Evolutionary conservation across 2,113 vertebrate genomes (phyloP), one percentile per base, ranked within the genome.

Genomic region (Pipra filicauda): DNA sequence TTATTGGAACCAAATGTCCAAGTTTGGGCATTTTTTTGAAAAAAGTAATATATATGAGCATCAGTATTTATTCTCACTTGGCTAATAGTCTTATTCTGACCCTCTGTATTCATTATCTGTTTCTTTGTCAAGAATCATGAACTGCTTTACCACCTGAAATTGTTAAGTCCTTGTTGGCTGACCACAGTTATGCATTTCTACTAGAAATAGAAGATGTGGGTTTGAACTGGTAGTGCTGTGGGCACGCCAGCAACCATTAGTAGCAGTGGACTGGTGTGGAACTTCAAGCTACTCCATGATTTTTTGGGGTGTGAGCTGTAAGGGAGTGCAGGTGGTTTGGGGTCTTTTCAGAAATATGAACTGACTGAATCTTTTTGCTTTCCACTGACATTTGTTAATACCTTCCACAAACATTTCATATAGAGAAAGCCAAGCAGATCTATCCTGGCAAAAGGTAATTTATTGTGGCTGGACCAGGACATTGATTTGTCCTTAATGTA

Each of bases 401-500:
- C 48, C 35, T 88, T 62, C 39, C 59, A 46, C 18, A 91, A 89
- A 55, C 49, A 55, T 94, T 91, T 90, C 52, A 28, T 83, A 21
- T 5, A 28, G 62, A 76, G 64, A 85, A 89, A 95, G 52, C 59
- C 26, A 79, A 67, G 57, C 1, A 21, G 70, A 80, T 92, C 71
- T 88, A 5, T 88, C 43, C 64, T 88, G 67, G 82, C 88, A 91
- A 93, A 97, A 86, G 65, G 48, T 84, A 67, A 67, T 96, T 93
- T 92, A 41, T 91, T 83, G 77, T 83, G 90, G 59, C 91, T 83
- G 91, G 71, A 89, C 87, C 71, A 90, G 78, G 85, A 70, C 94
- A 95, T 93, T 91, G 95, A 96, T 97, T 93, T 86, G 65, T 94
- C 92, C 95, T 84, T 87, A 93, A 94, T 96, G 86, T 92, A 91